Conservation (phyloP, 1,140 invertebrate species). For the Metopolophium dirhodum region DNA sequence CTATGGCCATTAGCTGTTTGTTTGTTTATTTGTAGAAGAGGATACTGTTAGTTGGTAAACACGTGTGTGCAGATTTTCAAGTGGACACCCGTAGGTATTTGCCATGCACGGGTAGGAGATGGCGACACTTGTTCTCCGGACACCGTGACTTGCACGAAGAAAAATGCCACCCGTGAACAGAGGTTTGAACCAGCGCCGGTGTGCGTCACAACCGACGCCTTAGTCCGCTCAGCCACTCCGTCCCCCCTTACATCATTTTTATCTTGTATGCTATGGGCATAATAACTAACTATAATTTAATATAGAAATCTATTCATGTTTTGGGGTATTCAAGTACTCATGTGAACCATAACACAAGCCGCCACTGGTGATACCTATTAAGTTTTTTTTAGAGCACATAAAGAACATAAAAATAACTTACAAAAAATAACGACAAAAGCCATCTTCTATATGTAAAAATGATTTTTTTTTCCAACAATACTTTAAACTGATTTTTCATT, state of each 20-base stretch:
- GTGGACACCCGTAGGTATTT: too few relatives aligned
- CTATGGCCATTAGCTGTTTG: too few relatives aligned
- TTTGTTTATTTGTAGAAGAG: too few relatives aligned
- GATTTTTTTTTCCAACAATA: conserved; percentile 59
- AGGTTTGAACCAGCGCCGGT: too few relatives aligned
- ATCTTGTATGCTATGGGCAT: not conserved
- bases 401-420: conserved; percentile 31
- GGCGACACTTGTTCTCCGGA: too few relatives aligned
- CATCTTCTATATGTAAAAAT: conserved; percentile 54
- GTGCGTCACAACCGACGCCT: too few relatives aligned
- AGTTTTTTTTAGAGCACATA: not conserved
- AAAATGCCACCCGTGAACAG: too few relatives aligned
- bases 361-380: not conserved
- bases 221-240: too few relatives aligned
- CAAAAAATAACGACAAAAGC: conserved; percentile 50
- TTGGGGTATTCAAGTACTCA: not conserved
- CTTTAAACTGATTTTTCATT: conserved; percentile 59
- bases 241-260: not conserved
- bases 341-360: not conserved
- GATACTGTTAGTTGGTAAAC: too few relatives aligned
- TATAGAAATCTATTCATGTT: not conserved
- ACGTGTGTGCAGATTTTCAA: too few relatives aligned
- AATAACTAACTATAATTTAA: not conserved
- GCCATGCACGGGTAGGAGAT: too few relatives aligned
- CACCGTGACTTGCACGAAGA: too few relatives aligned